Conservation (phyloP, 2,888 invertebrate genomes). For the Beris morrisii region DNA sequence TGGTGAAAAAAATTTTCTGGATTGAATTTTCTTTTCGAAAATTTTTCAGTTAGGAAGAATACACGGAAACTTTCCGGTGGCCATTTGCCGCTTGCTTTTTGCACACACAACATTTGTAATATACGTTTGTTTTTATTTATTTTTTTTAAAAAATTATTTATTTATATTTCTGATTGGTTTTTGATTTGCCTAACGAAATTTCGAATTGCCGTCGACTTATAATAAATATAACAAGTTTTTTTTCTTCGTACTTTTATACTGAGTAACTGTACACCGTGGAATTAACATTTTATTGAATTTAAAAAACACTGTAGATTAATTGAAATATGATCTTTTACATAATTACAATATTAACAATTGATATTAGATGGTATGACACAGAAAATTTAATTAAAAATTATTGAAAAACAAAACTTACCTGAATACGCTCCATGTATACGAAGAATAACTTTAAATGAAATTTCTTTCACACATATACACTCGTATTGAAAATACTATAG, state of each 20-base stretch:
- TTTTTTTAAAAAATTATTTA: slow-evolving; percentile 5
- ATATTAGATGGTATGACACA: slow-evolving; percentile 33
- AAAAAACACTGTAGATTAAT: slow-evolving; percentile 2
- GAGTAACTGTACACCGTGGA: background rate
- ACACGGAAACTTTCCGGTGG: slow-evolving; percentile 31
- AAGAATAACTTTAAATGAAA: slow-evolving; percentile 32
- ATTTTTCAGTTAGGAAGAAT: too few species aligned
- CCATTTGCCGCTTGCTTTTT: slow-evolving; percentile 39
- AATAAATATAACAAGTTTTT: background rate
- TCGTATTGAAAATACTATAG: slow-evolving; percentile 28
- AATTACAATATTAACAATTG: background rate
- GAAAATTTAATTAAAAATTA: slow-evolving; percentile 37
- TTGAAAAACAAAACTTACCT: slow-evolving; percentile 39
- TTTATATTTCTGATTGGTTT: slow-evolving; percentile 2
- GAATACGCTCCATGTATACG: slow-evolving; percentile 39
- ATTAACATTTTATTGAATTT: too few species aligned
- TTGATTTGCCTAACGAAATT: too few species aligned
- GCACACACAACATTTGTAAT: slow-evolving; percentile 36
- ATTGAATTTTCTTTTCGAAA: too few species aligned
- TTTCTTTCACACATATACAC: slow-evolving; percentile 32
- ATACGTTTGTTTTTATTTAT: slow-evolving; percentile 5
- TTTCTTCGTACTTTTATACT: slow-evolving; percentile 1
- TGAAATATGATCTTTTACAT: slow-evolving; percentile 17
- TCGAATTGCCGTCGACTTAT: slow-evolving; percentile 24
- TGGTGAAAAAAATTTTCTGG: too few species aligned